Percentiles rank a stretch among this genome's conserved stretches.
phyloP scores from a whole-genome alignment of 2,797 vertebrate genomes.

The Phrynocephalus forsythii region DNA sequence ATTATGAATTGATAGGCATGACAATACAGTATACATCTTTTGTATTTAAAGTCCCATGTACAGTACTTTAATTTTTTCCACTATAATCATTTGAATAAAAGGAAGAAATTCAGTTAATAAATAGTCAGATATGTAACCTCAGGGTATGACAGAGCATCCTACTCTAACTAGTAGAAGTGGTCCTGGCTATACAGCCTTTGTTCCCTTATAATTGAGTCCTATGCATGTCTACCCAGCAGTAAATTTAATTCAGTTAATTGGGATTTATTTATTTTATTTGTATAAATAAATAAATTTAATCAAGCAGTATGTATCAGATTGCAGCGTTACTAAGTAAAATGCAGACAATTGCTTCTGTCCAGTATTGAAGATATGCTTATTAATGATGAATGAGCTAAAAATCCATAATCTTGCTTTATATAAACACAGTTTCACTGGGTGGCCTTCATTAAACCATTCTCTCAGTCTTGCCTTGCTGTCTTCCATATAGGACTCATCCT shows the following conservation, averaged over 20 bases:
- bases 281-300: too few species aligned
- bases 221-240: neutral
- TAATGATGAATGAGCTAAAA: neutral
- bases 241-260: neutral
- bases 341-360: neutral
- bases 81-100: neutral
- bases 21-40: too few species aligned
- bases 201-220: neutral
- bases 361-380: neutral
- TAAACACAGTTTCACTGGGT: neutral
- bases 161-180: neutral
- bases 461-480: neutral
- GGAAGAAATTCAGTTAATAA: neutral
- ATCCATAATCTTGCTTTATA: neutral
- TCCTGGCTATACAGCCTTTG: neutral
- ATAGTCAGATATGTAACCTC: neutral
- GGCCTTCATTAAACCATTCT: neutral
- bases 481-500: neutral
- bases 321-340: neutral
- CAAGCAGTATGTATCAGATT: neutral
- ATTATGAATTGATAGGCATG: too few species aligned
- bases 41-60: neutral
- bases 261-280: too few species aligned
- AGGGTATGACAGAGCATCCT: neutral
- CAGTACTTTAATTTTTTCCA: neutral